Evolutionary conservation across 2,797 vertebrate species (phyloP), one percentile per base, ranked within the genome.

Genomic region (Huso huso): DNA sequence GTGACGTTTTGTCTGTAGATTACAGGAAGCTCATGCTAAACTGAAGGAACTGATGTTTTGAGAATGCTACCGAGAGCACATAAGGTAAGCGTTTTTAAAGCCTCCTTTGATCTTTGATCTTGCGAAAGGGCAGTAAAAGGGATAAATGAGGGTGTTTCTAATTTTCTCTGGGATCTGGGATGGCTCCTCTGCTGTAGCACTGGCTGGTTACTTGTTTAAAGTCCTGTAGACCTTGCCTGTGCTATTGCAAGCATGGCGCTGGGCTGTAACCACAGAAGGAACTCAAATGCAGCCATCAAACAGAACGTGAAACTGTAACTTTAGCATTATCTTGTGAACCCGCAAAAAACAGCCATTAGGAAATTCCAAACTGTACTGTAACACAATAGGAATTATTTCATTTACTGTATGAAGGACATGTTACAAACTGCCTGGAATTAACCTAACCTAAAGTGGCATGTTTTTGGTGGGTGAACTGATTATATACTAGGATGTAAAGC

Each of bases 291-390:
- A 50, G 48, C 37, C 49, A 52, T 59, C 53, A 6, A 51, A 10
- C 69, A 48, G 53, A 67, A 67, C 53, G 69, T 66, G 65, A 60
- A 70, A 64, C 66, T 71, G 15, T 48, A 12, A 71, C 69, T 67
- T 71, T 62, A 64, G 64, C 66, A 64, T 48, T 60, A 62, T 15
- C 9, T 63, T 13, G 59, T 57, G 65, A 63, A 49, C 8, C 61
- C 48, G 50, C 50, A 67, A 60, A 67, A 18, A 18, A 62, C 9
- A 67, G 37, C 37, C 37, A 37, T 52, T 51, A 67, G 49, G 62
- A 67, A 60, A 13, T n/a, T 13, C 48, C 11, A 23, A 48, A 48
- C 13, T 58, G 65, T 59, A 66, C 51, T 37, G 37, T 37, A 37
- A 37, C 37, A 37, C 5, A 37, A 37, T 37, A 37, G 37, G 5